These are phyloP conservation scores for Argynnis bischoffii DNA, from an alignment of 2,888 invertebrate genomes.

Conservation along the genomic window DNA sequence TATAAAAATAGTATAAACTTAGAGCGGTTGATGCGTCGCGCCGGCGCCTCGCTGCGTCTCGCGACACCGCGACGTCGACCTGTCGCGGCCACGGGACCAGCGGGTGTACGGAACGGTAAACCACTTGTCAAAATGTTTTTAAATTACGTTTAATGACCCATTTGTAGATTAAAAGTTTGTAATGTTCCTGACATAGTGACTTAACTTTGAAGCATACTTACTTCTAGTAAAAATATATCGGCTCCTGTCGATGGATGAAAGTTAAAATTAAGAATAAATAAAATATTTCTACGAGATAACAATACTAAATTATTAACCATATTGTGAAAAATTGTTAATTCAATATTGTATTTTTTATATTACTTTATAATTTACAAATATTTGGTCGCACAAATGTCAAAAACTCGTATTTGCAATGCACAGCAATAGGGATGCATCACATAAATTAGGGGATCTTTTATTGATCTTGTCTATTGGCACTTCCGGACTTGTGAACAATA, in stretches of 20 bases:
- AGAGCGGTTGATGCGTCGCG: conserved; percentile 27
- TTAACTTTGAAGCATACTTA: no score
- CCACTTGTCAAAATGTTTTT: neutral
- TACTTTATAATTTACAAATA: no score
- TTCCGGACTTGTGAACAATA: conserved; percentile 23
- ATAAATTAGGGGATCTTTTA: conserved; percentile 48
- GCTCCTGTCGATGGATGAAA: no score
- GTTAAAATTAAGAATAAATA: no score
- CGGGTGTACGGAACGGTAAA: neutral
- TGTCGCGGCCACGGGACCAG: conserved; percentile 20
- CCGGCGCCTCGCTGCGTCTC: conserved; percentile 29
- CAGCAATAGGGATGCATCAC: conserved; percentile 39
- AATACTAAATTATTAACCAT: no score
- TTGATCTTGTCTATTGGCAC: conserved; percentile 48
- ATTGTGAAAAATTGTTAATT: no score
- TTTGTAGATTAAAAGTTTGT: no score
- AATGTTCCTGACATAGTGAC: no score
- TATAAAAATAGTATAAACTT: conserved; percentile 23
- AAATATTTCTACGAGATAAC: no score
- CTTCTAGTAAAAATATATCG: no score
- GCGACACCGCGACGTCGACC: conserved; percentile 31
- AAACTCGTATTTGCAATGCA: conserved; percentile 43
- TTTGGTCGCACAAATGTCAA: conserved; percentile 37
- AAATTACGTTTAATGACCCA: neutral
- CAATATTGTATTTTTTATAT: no score